Percentiles rank a stretch among this genome's conserved stretches.
phyloP scores from a whole-genome alignment of 30 jellyfish, hydroid and myxozoan species.

The Cassiopea andromeda region DNA sequence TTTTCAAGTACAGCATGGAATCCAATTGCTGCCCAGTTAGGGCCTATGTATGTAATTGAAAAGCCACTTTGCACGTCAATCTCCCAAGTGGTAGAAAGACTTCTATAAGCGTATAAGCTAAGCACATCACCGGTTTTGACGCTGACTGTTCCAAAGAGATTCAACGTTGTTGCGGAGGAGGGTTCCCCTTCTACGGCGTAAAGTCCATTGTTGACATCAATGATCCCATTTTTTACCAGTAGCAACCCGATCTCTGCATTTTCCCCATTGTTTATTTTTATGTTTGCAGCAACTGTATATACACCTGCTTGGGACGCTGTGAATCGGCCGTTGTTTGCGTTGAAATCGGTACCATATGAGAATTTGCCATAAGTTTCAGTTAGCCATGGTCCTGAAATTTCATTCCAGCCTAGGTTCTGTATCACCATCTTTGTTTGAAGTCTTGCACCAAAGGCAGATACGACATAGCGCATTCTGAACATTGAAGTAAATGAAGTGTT shows the following conservation, averaged over 20 bases:
- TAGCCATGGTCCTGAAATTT: conserved; percentile 76
- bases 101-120: conserved; percentile 52
- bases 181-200: conserved; percentile 77
- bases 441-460: conserved; percentile 87
- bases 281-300: conserved; percentile 78
- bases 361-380: conserved; percentile 76
- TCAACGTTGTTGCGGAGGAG: conserved; percentile 53
- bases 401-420: conserved; percentile 80
- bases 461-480: conserved; percentile 89
- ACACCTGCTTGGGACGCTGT: conserved; percentile 95
- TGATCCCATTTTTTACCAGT: conserved; percentile 79
- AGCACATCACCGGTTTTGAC: conserved; percentile 82
- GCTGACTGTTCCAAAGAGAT: conserved; percentile 78
- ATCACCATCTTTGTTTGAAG: conserved; percentile 45
- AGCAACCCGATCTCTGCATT: conserved; percentile 51
- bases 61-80: conserved; percentile 61
- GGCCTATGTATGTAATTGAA: conserved; percentile 88
- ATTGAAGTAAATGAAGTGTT: conserved; percentile 71
- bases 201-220: conserved; percentile 73
- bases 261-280: conserved; percentile 71
- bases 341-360: conserved; percentile 93
- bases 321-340: conserved; percentile 74
- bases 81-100: conserved; percentile 44
- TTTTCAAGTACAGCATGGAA: conserved; percentile 73
- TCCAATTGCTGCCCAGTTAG: conserved; percentile 89